A percentile compares a stretch with the other conserved stretches of the same genome.
Conservation (phyloP, 2,797 vertebrate genomes). For the Urosaurus nigricauda region DNA sequence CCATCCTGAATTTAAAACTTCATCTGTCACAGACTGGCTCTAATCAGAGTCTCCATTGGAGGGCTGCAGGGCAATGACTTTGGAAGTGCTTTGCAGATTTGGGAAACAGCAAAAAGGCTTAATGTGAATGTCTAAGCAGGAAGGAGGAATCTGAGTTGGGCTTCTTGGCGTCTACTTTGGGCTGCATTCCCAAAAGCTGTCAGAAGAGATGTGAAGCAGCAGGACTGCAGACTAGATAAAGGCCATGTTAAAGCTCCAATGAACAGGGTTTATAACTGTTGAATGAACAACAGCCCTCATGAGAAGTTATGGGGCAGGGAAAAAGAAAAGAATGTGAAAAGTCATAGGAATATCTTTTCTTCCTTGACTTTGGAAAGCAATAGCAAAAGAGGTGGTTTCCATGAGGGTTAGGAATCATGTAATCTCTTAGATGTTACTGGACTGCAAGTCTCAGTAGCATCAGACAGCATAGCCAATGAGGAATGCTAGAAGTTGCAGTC, state of each 20-base stretch:
- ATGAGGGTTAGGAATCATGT: neutral
- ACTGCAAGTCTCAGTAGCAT: too few species aligned
- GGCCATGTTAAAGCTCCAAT: neutral
- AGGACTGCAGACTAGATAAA: neutral
- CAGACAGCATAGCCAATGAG: too few species aligned
- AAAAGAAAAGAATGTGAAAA: neutral
- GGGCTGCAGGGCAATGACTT: too few species aligned
- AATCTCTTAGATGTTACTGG: neutral
- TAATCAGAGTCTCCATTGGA: neutral
- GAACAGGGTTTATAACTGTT: neutral
- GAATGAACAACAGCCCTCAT: neutral
- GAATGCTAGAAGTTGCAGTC: too few species aligned
- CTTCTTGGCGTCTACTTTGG: neutral
- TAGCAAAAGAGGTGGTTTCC: neutral
- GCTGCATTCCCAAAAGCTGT: neutral
- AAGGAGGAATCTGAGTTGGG: neutral
- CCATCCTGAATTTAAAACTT: neutral
- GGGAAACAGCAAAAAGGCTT: neutral
- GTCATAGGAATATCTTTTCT: neutral
- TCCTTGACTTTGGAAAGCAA: neutral
- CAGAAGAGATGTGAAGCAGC: constrained; percentile 18
- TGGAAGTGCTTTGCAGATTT: neutral
- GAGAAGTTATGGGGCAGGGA: neutral
- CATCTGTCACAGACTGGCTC: neutral
- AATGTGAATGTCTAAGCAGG: neutral